A percentile compares a stretch with the other conserved stretches of the same genome.
Evolutionary conservation across 2,113 vertebrate species (phyloP).

Genomic region (Maccullochella peelii): DNA sequence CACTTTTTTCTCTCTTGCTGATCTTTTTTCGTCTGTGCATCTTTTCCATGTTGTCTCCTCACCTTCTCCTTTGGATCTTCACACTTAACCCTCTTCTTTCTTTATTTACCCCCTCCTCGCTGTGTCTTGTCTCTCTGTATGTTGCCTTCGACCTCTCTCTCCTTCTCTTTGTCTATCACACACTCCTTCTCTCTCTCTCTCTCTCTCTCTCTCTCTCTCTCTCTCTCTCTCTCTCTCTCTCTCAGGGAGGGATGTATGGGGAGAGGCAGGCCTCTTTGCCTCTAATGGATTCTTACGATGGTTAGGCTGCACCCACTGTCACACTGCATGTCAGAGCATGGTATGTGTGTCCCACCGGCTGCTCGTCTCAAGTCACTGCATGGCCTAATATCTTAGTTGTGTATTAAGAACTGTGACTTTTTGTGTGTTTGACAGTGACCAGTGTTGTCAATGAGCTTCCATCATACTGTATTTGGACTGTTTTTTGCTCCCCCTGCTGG

Average conservation of each 20-base stretch:
- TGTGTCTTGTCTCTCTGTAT: not conserved
- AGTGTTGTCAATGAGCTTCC: constrained; percentile 47
- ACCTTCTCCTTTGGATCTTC: constrained; percentile 1
- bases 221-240: constrained; percentile 47
- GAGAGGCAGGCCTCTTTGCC: constrained; percentile 84
- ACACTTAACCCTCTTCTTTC: constrained; percentile 6
- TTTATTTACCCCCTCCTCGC: not conserved
- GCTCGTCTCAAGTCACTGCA: constrained; percentile 68
- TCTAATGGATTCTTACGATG: constrained; percentile 87
- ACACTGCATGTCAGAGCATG: constrained; percentile 87
- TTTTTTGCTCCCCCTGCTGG: constrained; percentile 66
- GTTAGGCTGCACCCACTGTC: constrained; percentile 85
- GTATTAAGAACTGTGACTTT: constrained; percentile 12
- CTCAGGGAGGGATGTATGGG: constrained; percentile 85
- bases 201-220: not conserved
- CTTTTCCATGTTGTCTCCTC: not conserved
- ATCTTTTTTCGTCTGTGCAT: not conserved
- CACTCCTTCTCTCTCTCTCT: constrained; percentile 9
- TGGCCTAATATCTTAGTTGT: constrained; percentile 61
- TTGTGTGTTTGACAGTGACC: constrained; percentile 26
- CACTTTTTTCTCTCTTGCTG: not conserved
- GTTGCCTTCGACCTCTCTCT: constrained; percentile 10
- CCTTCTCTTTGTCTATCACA: constrained; percentile 15
- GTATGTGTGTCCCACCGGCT: constrained; percentile 81
- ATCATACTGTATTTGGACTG: constrained; percentile 50